phyloP scores from a whole-genome alignment of 2,113 vertebrate species.

The Rhinolophus sinicus region DNA sequence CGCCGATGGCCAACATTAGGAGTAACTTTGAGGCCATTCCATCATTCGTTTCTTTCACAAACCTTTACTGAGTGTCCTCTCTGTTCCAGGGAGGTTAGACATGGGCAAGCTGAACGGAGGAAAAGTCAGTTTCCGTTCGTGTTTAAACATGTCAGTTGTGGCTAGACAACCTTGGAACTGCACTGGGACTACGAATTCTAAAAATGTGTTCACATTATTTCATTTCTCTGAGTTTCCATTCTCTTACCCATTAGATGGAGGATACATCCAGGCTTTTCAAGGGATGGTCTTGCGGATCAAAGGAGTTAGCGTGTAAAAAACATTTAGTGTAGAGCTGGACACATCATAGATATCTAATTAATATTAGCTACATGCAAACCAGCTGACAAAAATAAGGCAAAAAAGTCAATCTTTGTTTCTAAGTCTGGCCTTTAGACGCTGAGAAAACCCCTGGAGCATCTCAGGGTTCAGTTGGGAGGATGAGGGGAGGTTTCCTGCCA shows the following conservation, averaged over 20 bases:
- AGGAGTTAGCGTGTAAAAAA: background rate
- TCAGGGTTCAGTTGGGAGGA: background rate
- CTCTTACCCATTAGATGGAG: background rate
- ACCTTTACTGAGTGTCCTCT: background rate
- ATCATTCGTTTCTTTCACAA: background rate
- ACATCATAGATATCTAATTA: background rate
- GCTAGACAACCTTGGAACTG: background rate
- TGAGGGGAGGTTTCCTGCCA: background rate
- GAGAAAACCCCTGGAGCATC: background rate
- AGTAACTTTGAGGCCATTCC: background rate
- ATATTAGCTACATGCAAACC: background rate
- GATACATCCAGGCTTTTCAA: background rate
- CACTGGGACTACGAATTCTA: background rate
- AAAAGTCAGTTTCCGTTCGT: background rate
- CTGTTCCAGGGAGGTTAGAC: background rate
- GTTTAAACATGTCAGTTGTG: background rate
- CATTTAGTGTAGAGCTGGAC: background rate
- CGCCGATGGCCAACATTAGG: background rate
- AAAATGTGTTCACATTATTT: background rate
- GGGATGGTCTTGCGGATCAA: background rate
- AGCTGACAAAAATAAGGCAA: background rate
- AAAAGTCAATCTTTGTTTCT: background rate
- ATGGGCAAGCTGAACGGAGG: background rate
- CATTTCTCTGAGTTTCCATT: background rate
- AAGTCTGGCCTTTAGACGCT: background rate